Percentiles rank a stretch among this genome's conserved stretches.
Evolutionary conservation across 2,888 invertebrate genomes (phyloP).

Genomic region (Synanthedon tipuliformis): DNA sequence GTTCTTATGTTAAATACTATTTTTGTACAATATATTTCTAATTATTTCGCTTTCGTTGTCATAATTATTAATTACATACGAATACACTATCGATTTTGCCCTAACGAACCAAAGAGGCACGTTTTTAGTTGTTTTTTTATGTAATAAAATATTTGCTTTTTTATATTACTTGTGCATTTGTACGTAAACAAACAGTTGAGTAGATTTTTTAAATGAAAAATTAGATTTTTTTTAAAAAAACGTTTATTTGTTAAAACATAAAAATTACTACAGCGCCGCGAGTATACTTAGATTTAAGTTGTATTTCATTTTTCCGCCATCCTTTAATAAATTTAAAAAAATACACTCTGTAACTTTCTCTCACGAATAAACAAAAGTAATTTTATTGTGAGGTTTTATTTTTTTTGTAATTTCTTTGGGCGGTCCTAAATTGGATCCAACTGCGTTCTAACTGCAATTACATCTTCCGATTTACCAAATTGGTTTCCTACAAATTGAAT

Average conservation of each 20-base stretch:
- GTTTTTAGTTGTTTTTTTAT: slow-evolving; percentile 14
- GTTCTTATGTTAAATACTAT: neutral
- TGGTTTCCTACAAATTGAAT: too few relatives aligned
- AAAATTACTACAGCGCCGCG: slow-evolving; percentile 1
- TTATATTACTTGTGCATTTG: slow-evolving; percentile 16
- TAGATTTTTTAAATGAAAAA: neutral
- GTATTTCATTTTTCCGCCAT: slow-evolving; percentile 1
- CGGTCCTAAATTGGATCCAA: too few relatives aligned
- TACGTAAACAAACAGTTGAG: slow-evolving; percentile 3
- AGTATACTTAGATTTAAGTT: slow-evolving; percentile 7
- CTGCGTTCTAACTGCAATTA: too few relatives aligned
- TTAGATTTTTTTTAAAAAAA: neutral
- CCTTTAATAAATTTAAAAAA: slow-evolving; percentile 1
- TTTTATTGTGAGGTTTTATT: slow-evolving; percentile 5
- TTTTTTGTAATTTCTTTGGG: neutral
- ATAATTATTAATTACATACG: slow-evolving; percentile 1
- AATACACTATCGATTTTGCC: slow-evolving; percentile 1
- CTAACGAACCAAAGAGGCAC: slow-evolving; percentile 44
- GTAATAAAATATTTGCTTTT: slow-evolving; percentile 9
- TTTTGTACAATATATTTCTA: neutral
- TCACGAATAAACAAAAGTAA: slow-evolving; percentile 45
- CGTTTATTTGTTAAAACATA: neutral
- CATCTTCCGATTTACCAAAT: too few relatives aligned
- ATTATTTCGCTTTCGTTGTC: slow-evolving; percentile 6
- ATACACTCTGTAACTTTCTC: slow-evolving; percentile 43